phyloP scores from a whole-genome alignment of 1,140 invertebrate species.

The Proales similis region DNA sequence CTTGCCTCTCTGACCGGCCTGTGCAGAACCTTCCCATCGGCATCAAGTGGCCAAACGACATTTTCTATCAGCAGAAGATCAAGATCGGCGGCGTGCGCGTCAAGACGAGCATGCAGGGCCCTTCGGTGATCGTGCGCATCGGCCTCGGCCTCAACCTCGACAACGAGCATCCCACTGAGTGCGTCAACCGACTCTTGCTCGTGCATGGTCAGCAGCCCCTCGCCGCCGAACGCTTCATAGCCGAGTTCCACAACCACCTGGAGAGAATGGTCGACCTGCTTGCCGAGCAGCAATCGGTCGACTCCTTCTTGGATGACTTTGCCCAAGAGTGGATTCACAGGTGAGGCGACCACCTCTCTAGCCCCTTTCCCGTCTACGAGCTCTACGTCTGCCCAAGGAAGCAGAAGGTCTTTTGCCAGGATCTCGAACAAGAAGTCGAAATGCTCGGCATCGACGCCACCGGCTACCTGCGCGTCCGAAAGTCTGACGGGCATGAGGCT shows the following conservation, averaged over 20 bases:
- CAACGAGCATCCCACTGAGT: constrained; percentile 21
- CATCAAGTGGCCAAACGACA: constrained; percentile 34
- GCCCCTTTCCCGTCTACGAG: too few species aligned
- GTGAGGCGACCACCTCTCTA: too few species aligned
- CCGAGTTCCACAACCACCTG: constrained; percentile 7
- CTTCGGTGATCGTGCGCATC: constrained; percentile 1
- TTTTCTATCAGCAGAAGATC: constrained; percentile 12
- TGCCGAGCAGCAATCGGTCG: too few species aligned
- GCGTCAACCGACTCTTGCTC: constrained; percentile 4
- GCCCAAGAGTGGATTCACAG: constrained; percentile 27
- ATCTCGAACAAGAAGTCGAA: constrained; percentile 22
- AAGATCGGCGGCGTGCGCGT: constrained; percentile 26
- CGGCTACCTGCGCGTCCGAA: constrained; percentile 17
- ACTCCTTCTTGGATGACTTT: constrained; percentile 6
- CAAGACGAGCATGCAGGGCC: constrained; percentile 4
- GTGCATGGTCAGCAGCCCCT: background rate
- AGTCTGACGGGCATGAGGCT: background rate
- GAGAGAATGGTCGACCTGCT: too few species aligned
- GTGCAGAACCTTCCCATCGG: background rate
- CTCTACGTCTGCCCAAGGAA: too few species aligned
- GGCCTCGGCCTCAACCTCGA: constrained; percentile 22
- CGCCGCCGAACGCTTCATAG: constrained; percentile 1
- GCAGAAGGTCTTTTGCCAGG: constrained; percentile 13
- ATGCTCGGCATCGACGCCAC: constrained; percentile 19
- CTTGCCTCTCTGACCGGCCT: too few species aligned